Evolutionary conservation across 92 coral and sea anemone genomes (phyloP), one percentile per base, ranked within the genome.

Genomic region (Siderastrea siderea): DNA sequence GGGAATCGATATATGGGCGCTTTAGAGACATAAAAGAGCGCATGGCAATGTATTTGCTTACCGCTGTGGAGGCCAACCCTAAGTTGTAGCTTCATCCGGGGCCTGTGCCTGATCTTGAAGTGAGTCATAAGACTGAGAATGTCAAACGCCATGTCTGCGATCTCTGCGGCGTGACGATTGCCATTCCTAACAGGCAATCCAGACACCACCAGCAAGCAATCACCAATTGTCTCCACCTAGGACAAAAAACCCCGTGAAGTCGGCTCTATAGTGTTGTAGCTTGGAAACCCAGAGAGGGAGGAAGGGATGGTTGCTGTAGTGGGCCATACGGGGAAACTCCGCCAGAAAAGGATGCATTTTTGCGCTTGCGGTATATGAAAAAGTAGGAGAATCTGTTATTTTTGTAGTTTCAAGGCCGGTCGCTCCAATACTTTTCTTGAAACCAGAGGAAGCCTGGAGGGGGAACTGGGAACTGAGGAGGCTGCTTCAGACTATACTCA

Each of bases 31-130:
- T 1, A 8, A 5, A 61, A 61, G 65, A 17, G 48, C 43, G 71
- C 49, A 10, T 66, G 71, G 71, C 13, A 26, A 0, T 66, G 7
- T 19, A 9, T 38, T 26, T 66, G 13, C 71, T 68, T 80, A 96
- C 98, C 99, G 74, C 98, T 96, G 94, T 96, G 99, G 81, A 96
- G 77, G 8, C 99, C 99, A 74, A 96, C 95, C 51, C 99, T 92
- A 26, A 96, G 84, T 88, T 96, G 98, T 57, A 96, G 94, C 86
- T 96, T 94, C 95, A 93, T 95, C 71, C 93, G 95, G 43, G 98
- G 99, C 62, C 95, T 93, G 81, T 96, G 99, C 13, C 93, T 88
- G 64, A 96, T 91, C 91, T 95, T 96, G 82, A 96, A 96, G 86
- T 93, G 96, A 15, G 94, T 93, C 90, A 93, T 95, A 68, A 90